These are phyloP conservation scores for Brachyhypopomus occidentalis DNA, from an alignment of 2,113 vertebrate genomes.

Conservation along the genomic window DNA sequence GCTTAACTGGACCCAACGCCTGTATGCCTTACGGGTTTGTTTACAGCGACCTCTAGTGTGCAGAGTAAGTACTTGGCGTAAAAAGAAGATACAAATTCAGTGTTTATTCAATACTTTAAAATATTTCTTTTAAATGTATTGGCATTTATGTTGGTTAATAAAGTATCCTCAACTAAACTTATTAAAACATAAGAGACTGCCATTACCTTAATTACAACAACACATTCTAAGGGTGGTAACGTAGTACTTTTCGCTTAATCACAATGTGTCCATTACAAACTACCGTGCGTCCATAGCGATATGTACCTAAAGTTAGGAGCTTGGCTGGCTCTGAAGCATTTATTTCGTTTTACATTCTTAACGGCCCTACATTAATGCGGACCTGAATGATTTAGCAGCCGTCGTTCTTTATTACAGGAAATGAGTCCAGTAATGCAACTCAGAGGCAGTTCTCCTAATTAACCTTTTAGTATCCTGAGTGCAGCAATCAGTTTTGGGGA, in stretches of 20 bases:
- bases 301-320: neutral
- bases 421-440: slow-evolving; percentile 28
- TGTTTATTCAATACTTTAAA: too few relatives aligned
- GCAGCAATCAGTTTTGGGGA: neutral
- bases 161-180: too few relatives aligned
- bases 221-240: too few relatives aligned
- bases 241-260: too few relatives aligned
- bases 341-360: slow-evolving; percentile 1
- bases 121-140: too few relatives aligned
- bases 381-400: slow-evolving; percentile 33
- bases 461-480: slow-evolving; percentile 9
- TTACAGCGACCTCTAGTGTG: neutral
- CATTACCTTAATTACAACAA: too few relatives aligned
- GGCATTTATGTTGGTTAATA: too few relatives aligned
- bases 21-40: neutral
- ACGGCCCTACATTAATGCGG: neutral
- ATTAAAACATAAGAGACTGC: too few relatives aligned
- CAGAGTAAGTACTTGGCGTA: neutral
- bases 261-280: neutral
- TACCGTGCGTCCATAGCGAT: neutral
- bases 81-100: too few relatives aligned
- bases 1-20: neutral
- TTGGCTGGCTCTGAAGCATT: neutral
- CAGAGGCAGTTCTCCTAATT: neutral
- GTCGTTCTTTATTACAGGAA: slow-evolving; percentile 32